phyloP scores from a whole-genome alignment of 1,140 invertebrate species.

The Solenopsis invicta region DNA sequence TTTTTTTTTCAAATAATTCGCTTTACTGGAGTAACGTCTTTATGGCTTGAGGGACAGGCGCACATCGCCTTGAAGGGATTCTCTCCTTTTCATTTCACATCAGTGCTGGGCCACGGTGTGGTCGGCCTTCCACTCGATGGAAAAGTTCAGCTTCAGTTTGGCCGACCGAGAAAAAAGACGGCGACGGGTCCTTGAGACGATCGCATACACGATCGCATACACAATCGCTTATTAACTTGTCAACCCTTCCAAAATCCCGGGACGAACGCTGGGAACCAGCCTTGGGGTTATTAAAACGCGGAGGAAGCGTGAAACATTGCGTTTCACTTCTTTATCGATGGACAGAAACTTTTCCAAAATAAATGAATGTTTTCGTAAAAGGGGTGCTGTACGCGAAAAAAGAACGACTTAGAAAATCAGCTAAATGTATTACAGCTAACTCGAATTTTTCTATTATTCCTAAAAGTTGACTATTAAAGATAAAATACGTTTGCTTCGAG shows the following conservation, averaged over 20 bases:
- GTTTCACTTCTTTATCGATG: background rate
- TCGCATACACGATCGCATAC: constrained; percentile 58
- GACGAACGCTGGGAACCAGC: constrained; percentile 44
- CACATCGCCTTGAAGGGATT: constrained; percentile 67
- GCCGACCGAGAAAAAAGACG: constrained; percentile 58
- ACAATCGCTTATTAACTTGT: constrained; percentile 76
- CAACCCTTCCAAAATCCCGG: constrained; percentile 71
- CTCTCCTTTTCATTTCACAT: constrained; percentile 65
- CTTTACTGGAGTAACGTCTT: constrained; percentile 18
- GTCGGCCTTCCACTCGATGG: constrained; percentile 68
- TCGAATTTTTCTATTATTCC: too few species aligned
- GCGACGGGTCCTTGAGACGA: constrained; percentile 76
- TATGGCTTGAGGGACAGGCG: constrained; percentile 15
- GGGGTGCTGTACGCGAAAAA: background rate
- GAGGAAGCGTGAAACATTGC: constrained; percentile 8
- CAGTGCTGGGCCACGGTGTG: constrained; percentile 6
- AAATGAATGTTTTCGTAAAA: background rate
- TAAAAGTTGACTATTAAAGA: too few species aligned
- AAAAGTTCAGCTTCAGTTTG: constrained; percentile 67
- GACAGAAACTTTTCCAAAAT: background rate
- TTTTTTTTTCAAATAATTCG: constrained; percentile 39
- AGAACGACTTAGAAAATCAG: too few species aligned
- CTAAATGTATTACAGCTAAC: too few species aligned
- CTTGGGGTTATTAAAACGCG: constrained; percentile 44
- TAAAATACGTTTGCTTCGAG: too few species aligned